Evolutionary conservation across 2,797 vertebrate species (phyloP).

Genomic region (Agapornis canus): DNA sequence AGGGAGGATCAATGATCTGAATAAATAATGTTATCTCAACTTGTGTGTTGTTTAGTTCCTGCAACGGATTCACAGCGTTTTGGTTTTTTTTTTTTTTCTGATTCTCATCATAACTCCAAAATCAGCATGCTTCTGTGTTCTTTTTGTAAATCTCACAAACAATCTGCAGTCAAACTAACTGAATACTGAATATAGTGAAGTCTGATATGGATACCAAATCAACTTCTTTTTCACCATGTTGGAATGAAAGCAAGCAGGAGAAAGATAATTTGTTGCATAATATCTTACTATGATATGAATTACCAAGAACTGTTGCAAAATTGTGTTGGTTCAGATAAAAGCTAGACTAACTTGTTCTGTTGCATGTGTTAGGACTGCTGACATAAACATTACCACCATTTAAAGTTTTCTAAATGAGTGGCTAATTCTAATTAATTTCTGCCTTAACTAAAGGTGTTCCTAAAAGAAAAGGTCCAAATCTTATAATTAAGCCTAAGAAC

Average conservation of each 20-base stretch:
- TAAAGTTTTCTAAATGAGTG: constrained; percentile 16
- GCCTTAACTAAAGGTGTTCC: background rate
- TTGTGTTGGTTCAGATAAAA: constrained; percentile 49
- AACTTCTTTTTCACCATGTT: constrained; percentile 43
- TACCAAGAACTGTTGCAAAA: constrained; percentile 54
- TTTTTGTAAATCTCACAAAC: background rate
- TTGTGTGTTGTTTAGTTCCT: background rate
- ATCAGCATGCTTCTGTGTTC: background rate
- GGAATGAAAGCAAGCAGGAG: constrained; percentile 55
- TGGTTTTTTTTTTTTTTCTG: fast-evolving
- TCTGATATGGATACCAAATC: background rate
- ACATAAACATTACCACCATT: constrained; percentile 12
- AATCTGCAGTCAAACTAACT: background rate
- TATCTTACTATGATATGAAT: constrained; percentile 23
- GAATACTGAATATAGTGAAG: background rate
- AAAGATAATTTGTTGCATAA: constrained; percentile 47
- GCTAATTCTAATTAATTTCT: background rate
- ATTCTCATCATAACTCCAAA: background rate
- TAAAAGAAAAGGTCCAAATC: background rate
- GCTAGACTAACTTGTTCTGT: constrained; percentile 55
- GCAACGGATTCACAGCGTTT: background rate
- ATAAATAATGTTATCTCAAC: background rate
- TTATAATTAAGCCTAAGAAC: background rate
- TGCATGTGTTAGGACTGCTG: background rate
- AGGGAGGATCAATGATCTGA: background rate